Evolutionary conservation across 2,113 vertebrate species (phyloP).

Genomic region (Lycaon pictus): DNA sequence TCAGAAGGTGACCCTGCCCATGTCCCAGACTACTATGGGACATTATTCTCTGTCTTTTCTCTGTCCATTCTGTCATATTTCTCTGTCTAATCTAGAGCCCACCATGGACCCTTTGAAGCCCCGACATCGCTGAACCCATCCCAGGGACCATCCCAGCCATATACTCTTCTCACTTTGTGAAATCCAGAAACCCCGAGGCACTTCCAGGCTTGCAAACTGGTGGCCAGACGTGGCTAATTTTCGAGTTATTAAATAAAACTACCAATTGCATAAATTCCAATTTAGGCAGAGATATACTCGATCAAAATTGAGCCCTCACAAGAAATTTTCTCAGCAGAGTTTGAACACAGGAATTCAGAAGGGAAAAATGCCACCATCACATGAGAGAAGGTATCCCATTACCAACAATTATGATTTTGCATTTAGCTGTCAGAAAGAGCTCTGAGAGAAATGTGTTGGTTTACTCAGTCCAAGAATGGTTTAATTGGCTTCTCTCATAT

Average conservation of each 20-base stretch:
- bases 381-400: constrained; percentile 44
- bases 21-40: background rate
- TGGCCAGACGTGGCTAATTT: background rate
- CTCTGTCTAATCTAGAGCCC: background rate
- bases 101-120: background rate
- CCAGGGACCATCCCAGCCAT: background rate
- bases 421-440: constrained; percentile 74
- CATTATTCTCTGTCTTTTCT: background rate
- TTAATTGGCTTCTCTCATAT: constrained; percentile 74
- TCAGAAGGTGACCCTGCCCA: background rate
- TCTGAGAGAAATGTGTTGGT: background rate
- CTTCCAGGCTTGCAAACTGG: background rate
- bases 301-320: background rate
- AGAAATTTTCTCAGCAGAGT: constrained; percentile 52
- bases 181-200: background rate
- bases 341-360: constrained; percentile 59
- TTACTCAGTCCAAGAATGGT: constrained; percentile 44
- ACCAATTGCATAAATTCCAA: background rate
- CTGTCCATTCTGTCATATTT: background rate
- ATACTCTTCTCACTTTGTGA: background rate
- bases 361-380: constrained; percentile 26
- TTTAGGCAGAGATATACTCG: constrained; percentile 39
- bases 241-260: constrained; percentile 44
- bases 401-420: constrained; percentile 44
- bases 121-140: background rate